Percentiles rank a stretch among this genome's conserved stretches.
phyloP scores from a whole-genome alignment of 2,797 vertebrate genomes.

The Pipistrellus pygmaeus region DNA sequence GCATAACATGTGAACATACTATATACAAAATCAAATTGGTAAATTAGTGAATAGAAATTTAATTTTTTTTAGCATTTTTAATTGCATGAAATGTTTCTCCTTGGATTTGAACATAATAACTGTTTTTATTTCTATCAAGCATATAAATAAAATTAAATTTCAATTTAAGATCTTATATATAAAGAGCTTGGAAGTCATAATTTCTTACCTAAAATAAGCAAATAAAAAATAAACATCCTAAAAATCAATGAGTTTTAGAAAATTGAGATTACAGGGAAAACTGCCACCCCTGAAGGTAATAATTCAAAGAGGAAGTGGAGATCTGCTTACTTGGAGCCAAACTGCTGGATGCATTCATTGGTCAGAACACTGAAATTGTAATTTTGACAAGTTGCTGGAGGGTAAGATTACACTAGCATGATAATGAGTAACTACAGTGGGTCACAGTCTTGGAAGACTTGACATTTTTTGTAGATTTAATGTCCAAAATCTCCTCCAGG shows the following conservation, averaged over 20 bases:
- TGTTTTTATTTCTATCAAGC: not conserved
- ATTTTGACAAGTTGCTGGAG: not conserved
- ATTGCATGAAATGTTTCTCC: not conserved
- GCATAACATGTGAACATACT: not conserved
- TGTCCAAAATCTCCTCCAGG: not conserved
- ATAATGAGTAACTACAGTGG: not conserved
- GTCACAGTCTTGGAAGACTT: not conserved
- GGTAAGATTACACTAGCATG: too few species aligned
- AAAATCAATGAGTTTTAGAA: not conserved
- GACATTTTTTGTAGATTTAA: not conserved
- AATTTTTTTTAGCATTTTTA: not conserved
- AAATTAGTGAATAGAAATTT: not conserved
- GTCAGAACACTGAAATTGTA: not conserved
- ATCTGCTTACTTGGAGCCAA: not conserved
- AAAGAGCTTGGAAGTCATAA: not conserved
- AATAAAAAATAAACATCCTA: not conserved
- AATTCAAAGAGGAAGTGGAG: not conserved
- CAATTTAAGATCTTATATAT: not conserved
- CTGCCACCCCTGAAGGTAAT: not conserved
- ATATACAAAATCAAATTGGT: not conserved
- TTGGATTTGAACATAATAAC: not conserved
- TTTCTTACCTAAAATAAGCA: not conserved
- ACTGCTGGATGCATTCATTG: accelerated
- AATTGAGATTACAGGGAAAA: not conserved
- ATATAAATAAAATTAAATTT: not conserved